phyloP scores from a whole-genome alignment of 23 tunicate species.

The Clavelina lepadiformis region DNA sequence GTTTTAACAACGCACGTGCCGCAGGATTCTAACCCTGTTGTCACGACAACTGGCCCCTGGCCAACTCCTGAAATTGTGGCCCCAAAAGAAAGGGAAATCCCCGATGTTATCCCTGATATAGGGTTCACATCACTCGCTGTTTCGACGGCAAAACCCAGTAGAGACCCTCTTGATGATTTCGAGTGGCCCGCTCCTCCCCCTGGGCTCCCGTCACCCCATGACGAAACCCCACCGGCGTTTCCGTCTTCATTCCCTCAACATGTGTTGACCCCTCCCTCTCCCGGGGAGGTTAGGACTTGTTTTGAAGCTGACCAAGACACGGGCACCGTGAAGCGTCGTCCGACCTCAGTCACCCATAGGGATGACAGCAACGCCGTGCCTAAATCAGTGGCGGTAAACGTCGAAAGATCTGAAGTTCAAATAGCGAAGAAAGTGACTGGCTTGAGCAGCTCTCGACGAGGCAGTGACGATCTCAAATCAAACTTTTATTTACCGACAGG shows the following conservation, averaged over 20 bases:
- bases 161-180: slow-evolving; percentile 24
- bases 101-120: background rate
- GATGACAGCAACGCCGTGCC: background rate
- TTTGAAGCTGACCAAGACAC: slow-evolving; percentile 39
- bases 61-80: no score
- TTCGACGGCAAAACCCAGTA: background rate
- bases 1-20: no score
- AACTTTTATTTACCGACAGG: no score
- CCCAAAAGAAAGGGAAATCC: background rate
- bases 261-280: background rate
- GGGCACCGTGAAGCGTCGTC: slow-evolving; percentile 40
- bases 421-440: no score
- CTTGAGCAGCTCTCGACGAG: no score
- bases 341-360: slow-evolving; percentile 1
- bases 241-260: background rate
- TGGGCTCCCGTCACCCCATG: background rate
- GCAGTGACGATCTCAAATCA: no score
- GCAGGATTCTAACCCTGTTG: no score
- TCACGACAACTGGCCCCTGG: no score
- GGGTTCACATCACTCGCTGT: background rate
- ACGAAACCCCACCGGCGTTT: slow-evolving; percentile 1
- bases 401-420: no score
- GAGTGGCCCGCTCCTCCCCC: slow-evolving; percentile 77
- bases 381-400: no score
- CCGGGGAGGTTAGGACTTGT: slow-evolving; percentile 8